phyloP scores from a whole-genome alignment of 2,797 vertebrate genomes.

The Gymnothorax javanicus region DNA sequence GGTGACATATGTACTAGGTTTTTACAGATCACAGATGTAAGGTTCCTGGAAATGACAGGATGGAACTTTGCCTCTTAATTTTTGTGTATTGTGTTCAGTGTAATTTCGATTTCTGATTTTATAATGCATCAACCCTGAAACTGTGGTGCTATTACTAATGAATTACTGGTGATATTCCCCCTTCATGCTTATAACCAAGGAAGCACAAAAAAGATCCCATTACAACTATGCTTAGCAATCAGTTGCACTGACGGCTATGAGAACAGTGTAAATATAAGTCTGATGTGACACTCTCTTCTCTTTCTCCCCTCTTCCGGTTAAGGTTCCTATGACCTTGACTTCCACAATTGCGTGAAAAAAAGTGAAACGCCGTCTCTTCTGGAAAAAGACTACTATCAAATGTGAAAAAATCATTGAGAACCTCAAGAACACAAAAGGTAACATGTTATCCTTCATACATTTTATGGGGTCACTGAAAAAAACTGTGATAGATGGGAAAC shows the following conservation, averaged over 20 bases:
- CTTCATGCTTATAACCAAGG: neutral
- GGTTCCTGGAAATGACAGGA: too few species aligned
- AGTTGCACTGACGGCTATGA: neutral
- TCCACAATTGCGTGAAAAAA: slow-evolving; percentile 14
- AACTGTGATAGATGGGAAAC: too few species aligned
- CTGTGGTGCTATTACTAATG: neutral
- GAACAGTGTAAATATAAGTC: neutral
- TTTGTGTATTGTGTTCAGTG: too few species aligned
- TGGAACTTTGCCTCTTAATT: too few species aligned
- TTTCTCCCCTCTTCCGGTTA: neutral
- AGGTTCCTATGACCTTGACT: neutral
- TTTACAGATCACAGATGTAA: too few species aligned
- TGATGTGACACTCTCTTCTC: neutral
- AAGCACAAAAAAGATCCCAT: neutral
- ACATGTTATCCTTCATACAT: neutral
- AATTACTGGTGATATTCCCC: neutral
- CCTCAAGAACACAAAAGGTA: slow-evolving; percentile 20
- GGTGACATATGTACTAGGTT: too few species aligned
- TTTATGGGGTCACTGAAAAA: neutral
- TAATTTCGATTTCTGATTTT: neutral
- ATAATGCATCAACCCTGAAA: neutral
- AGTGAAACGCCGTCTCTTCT: slow-evolving; percentile 18
- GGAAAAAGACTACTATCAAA: slow-evolving; percentile 9
- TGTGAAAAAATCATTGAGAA: slow-evolving; percentile 13
- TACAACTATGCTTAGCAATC: neutral